Conservation (phyloP, 2,797 vertebrate genomes). For the Channa striata region DNA sequence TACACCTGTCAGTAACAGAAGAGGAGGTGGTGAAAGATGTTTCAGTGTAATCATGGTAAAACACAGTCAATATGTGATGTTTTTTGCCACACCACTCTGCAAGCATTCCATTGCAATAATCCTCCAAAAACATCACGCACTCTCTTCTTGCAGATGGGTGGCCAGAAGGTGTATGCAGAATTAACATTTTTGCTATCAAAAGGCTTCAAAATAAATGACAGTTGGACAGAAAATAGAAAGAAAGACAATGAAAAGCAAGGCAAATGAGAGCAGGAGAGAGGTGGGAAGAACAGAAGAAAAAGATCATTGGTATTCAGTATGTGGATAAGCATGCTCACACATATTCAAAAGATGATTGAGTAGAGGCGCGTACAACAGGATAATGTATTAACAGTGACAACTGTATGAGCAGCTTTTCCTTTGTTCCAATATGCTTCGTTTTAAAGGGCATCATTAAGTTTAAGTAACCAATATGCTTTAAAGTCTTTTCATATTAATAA, state of each 20-base stretch:
- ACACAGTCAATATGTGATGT: slow-evolving; percentile 18
- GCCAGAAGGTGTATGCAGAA: slow-evolving; percentile 36
- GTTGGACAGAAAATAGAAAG: slow-evolving; percentile 37
- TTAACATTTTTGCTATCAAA: slow-evolving; percentile 58
- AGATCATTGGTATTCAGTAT: slow-evolving; percentile 46
- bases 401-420: slow-evolving; percentile 1
- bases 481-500: background rate
- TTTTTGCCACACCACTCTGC: background rate
- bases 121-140: slow-evolving; percentile 34
- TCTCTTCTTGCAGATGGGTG: slow-evolving; percentile 52
- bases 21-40: slow-evolving; percentile 10
- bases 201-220: slow-evolving; percentile 50
- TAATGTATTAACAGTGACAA: slow-evolving; percentile 16
- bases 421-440: slow-evolving; percentile 5
- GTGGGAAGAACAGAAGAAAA: slow-evolving; percentile 34
- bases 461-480: slow-evolving; percentile 8
- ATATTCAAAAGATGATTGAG: slow-evolving; percentile 41
- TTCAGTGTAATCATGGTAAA: slow-evolving; percentile 49
- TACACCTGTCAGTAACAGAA: slow-evolving; percentile 17
- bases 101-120: slow-evolving; percentile 28
- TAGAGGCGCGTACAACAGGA: slow-evolving; percentile 28
- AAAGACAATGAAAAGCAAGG: slow-evolving; percentile 36
- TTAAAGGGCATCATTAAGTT: slow-evolving; percentile 2
- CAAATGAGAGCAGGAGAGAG: slow-evolving; percentile 26
- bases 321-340: slow-evolving; percentile 17